A percentile compares a stretch with the other conserved stretches of the same genome.
phyloP scores from a whole-genome alignment of 64 coral and sea anemone species.

The Actinia equina region DNA sequence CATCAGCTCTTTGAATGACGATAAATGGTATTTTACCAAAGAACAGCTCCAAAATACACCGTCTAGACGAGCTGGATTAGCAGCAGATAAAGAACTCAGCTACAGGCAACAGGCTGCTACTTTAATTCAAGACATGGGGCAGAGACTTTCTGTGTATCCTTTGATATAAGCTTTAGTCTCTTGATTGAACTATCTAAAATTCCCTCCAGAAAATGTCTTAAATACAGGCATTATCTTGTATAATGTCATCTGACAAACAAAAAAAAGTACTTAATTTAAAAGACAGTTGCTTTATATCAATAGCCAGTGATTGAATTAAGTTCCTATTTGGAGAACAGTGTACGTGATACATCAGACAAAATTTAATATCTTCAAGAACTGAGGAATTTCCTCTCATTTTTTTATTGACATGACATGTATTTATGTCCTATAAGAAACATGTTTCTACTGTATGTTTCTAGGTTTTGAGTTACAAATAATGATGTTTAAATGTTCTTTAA shows the following conservation, averaged over 20 bases:
- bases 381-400: background rate
- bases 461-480: background rate
- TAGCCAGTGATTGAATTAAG: no score
- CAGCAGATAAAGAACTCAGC: slow-evolving; percentile 88
- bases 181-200: background rate
- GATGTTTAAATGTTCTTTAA: slow-evolving; percentile 24
- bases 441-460: background rate
- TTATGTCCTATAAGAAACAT: background rate
- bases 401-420: no score
- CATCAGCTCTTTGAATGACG: slow-evolving; percentile 34
- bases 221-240: background rate
- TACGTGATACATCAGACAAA: no score
- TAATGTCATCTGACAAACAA: no score
- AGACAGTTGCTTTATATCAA: no score
- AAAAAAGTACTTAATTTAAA: no score
- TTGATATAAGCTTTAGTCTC: background rate
- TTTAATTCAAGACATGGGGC: slow-evolving; percentile 99
- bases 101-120: slow-evolving; percentile 98
- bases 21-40: slow-evolving; percentile 95
- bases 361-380: background rate
- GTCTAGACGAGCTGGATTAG: slow-evolving; percentile 81
- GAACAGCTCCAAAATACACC: slow-evolving; percentile 95
- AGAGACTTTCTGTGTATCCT: slow-evolving; percentile 98
- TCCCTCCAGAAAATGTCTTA: background rate
- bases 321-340: no score